Base-by-base conservation (phyloP, 1,140 invertebrate species). In the Brachystomella parvula region DNA sequence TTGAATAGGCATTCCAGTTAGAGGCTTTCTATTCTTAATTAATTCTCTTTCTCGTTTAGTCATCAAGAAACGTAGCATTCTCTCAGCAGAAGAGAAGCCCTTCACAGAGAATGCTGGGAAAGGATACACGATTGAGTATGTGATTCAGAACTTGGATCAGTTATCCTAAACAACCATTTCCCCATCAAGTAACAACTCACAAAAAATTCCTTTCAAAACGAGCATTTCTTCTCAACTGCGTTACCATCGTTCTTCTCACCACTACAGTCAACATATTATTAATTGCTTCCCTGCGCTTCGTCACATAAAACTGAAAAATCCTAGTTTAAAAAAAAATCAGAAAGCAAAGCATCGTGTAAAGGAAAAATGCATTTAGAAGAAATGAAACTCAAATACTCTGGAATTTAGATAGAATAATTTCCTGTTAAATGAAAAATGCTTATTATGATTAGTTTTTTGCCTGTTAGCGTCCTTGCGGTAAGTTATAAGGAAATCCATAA, bases 41-140 rank as follows among this genome's bases (percentile, higher is more conserved):
- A 53, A 24, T 31, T 30, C 17, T 63, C 61, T 59, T 69, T 61
- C 35, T 64, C 62, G 65, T 83, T 84, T 61, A 59, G n/a, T 77
- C 89, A 88, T 90, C 47, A 82, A 82, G 64, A 90, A 90, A 75
- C 81, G 88, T 35, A 86, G 85, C 19, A 80, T 80, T 61, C 82
- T 83, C 47, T 76, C 72, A 0, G 74, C 78, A 6, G 76, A 77
- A 6, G 65, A 70, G 32, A 79, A 80, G 53, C 83, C 86, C 63
- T 90, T 86, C 76, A 82, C 85, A n/a, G 85, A 86, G 72, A 91
- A 88, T 78, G 82, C 88, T 63, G 89, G 89, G 26, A 84, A 84
- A 47, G 49, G 49, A n/a, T 82, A 82, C 68, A 82, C 90, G 47
- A 80, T 86, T 61, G 85, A 89, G 76, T 83, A 88, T 65, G 79